Base-by-base conservation (phyloP, 2,888 invertebrate species). In the Strigamia transsilvanica region DNA sequence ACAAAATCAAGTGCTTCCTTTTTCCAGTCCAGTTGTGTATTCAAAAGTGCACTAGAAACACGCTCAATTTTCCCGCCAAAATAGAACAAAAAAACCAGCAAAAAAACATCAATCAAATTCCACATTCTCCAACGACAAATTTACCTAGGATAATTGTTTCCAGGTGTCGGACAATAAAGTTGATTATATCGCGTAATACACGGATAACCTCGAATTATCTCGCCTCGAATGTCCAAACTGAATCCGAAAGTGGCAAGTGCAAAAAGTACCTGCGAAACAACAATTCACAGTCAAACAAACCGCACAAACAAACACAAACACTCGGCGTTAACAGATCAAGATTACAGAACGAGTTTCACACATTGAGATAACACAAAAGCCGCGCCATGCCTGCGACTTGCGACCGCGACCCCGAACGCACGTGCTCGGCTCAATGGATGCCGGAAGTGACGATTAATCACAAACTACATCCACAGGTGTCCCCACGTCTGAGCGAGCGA, bases 131-230 rank as follows among this genome's bases (percentile, higher is more conserved):
- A 18, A 79, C 3, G 9, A 80, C 3, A 10, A 18, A 21, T 93
- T 93, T 90, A 96, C 96, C 94, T 91, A 85, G 96, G 96, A 90
- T 96, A 96, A 83, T 93, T 93, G 87, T 94, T 95, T 85, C 96
- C 96, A 84, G 96, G 95, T 42, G 95, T 94, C 46, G 96, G 95
- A 88, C 96, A 97, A 89, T 94, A 96, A 83, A 97, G 91, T 88
- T 96, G 96, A 89, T 94, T 94, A 88, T 94, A 92, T 86, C 93
- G 91, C 89, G 95, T 95, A 87, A 96, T 94, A 89, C 96, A 97
- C 83, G 96, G 96, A 86, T 94, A 93, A 84, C 96, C 96, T 88
- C 93, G 91, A 86, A 96, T 93, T 21, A 95, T 91, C 88, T 96
- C 95, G 83, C 95, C 96, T 85, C 94, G 92, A 83, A 95, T 91